Evolutionary conservation across 1,140 invertebrate genomes (phyloP), one percentile per base, ranked within the genome.

Genomic region (Drosophila tani): DNA sequence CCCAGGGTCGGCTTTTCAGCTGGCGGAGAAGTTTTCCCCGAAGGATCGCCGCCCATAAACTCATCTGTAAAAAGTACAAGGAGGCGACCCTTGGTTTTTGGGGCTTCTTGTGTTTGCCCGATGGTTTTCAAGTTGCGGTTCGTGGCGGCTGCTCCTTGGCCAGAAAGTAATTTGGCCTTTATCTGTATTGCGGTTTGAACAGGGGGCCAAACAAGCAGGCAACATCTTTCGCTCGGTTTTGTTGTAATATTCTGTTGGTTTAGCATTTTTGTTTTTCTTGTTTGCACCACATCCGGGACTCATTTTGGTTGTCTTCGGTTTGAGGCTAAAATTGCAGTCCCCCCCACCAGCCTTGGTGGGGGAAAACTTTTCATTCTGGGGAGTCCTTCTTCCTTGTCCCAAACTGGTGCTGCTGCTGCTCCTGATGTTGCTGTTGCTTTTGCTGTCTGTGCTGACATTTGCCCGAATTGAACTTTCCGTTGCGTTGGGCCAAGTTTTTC

Each of bases 141-240:
- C 58, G 69, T 86, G 82, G 82, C 41, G 77, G 74, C 85, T 81
- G 50, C 77, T 77, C 81, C 85, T 90, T 88, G 85, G 85, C 85
- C 85, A 90, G 74, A 88, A 88, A 85, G 85, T 90, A 90, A 90
- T 85, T 88, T 88, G 85, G 75, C 81, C 86, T 90, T 85, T 88
- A 88, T 88, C 85, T 88, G 81, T 88, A 81, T 81, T 85, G 85
- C 85, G 85, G 85, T 81, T 88, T 90, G 77, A 88, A 76, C 81
- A 88, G 85, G 40, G 67, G 49, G 47, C 65, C 75, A 75, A 75
- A 35, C 55, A 66, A 68, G 19, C 47, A 24, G 45, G 58, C 65
- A 47, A 47, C 47, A 67, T 53, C 73, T 76, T 77, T 66, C 12
- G 40, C 73, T 35, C 55, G 27, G 49, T 46, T 51, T 46, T 87